These are phyloP conservation scores for Dryobota labecula DNA, from an alignment of 2,888 invertebrate genomes.

Conservation along the genomic window DNA sequence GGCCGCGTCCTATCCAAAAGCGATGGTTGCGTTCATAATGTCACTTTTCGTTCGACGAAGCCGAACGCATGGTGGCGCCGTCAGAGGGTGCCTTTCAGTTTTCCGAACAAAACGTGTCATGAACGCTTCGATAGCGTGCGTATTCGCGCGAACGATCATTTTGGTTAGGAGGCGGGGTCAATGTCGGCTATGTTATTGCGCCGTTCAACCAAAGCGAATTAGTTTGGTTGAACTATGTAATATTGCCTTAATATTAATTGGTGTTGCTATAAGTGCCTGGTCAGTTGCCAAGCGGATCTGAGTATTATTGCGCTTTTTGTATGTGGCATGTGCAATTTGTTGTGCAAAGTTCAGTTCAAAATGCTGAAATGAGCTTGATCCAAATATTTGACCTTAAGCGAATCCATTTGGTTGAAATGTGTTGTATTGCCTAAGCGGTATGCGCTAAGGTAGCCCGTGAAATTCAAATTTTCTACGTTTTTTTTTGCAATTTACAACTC, in stretches of 20 bases:
- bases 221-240: background rate
- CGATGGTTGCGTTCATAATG: background rate
- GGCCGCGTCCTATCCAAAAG: background rate
- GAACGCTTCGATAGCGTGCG: background rate
- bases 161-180: background rate
- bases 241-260: background rate
- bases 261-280: background rate
- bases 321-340: background rate
- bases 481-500: background rate
- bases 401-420: background rate
- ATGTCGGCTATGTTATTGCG: background rate
- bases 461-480: background rate
- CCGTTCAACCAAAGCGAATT: background rate
- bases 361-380: background rate
- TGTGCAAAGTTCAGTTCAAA: background rate
- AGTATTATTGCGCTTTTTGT: background rate
- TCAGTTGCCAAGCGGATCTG: background rate
- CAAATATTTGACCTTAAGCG: background rate
- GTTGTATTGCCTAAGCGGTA: background rate
- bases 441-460: background rate
- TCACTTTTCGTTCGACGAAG: background rate
- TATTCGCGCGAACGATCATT: background rate
- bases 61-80: background rate
- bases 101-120: background rate
- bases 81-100: background rate